Conservation (phyloP, 2,888 invertebrate genomes). For the Melikaiella ostensackeni region DNA sequence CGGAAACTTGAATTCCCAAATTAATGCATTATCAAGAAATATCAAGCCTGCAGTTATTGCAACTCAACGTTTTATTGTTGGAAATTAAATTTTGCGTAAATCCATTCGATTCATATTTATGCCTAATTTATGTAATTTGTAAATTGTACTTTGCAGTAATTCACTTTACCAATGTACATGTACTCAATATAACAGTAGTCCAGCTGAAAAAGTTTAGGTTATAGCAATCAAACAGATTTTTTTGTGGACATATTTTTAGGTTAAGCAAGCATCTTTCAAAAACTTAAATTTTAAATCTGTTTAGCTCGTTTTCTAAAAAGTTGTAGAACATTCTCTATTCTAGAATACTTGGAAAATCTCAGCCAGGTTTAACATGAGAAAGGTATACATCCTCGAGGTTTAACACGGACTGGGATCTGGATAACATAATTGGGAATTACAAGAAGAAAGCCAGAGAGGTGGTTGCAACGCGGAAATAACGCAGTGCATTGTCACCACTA, state of each 20-base stretch:
- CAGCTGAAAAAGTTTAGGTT: no score
- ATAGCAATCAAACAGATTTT: no score
- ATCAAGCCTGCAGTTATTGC: background rate
- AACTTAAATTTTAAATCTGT: background rate
- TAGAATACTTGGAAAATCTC: background rate
- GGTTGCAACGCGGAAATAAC: conserved; percentile 70
- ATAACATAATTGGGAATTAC: background rate
- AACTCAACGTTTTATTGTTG: no score
- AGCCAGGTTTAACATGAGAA: conserved; percentile 50
- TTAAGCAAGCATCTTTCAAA: background rate
- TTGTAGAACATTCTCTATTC: background rate
- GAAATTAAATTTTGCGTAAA: no score
- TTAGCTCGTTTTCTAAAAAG: background rate
- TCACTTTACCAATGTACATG: no score
- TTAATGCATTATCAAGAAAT: conserved; percentile 22
- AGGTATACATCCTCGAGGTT: conserved; percentile 47
- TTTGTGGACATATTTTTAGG: no score
- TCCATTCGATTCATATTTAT: no score
- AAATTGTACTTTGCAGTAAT: no score
- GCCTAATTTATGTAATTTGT: no score
- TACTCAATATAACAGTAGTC: no score
- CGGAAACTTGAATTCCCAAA: conserved; percentile 35
- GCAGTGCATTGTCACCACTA: conserved; percentile 60
- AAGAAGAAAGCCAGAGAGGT: background rate
- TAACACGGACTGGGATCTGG: conserved; percentile 10